Evolutionary conservation across 1,140 invertebrate species (phyloP), one percentile per base, ranked within the genome.

Genomic region (Drosophila arawakana): DNA sequence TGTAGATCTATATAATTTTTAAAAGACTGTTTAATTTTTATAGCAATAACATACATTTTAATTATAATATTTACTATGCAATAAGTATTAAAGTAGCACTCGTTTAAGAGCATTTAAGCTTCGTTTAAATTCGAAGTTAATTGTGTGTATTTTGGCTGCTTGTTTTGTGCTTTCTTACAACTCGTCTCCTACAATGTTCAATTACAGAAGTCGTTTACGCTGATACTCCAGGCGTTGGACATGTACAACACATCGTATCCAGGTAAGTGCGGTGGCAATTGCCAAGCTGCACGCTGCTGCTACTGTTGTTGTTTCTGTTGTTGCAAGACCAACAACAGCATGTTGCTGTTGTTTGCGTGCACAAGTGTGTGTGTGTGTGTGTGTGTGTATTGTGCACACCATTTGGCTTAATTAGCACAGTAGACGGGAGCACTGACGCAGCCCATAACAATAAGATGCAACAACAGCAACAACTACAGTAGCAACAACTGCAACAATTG

Each of bases 161-260:
- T 50, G 63, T 37, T 55, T 71, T 52, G 21, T 41, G 58, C 39
- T 60, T 59, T 55, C 70, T 47, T 60, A 52, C 50, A 52, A 54
- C 35, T 65, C 71, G 21, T 37, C 62, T 69, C 46, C 49, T 70
- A 71, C 61, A 59, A 61, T 49, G 69, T 88, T 89, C 84, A 88
- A 88, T 88, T 88, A 74, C 96, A 98, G 97, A 96, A 97, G 92
- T 97, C 97, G 74, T 98, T 98, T 93, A 97, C 97, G 78, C 94
- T 98, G 88, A 97, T 98, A 76, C 94, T 98, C 76, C 97, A 98
- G 94, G 97, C 97, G 68, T 95, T 96, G 94, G 96, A 98, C 93
- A 95, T 96, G 93, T 95, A 94, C 93, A 95, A 96, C 91, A 95
- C 94, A 85, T 94, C 95, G 62, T 93, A 94, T 82, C 94, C 95